Percentiles rank a stretch among this genome's conserved stretches.
Evolutionary conservation across 2,888 invertebrate genomes (phyloP).

Genomic region (Caradrina kadenii): DNA sequence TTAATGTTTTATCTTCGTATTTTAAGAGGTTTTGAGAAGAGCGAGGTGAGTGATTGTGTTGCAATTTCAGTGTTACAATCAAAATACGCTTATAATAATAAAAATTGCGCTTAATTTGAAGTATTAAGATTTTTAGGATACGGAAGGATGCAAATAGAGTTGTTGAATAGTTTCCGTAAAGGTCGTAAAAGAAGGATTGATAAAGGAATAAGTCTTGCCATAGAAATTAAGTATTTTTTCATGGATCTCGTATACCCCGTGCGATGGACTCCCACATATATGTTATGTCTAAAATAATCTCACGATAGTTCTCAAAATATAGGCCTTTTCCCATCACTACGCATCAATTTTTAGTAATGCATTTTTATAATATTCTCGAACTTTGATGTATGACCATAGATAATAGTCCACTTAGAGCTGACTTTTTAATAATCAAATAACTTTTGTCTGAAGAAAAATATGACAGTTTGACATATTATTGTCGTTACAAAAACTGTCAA

Average conservation of each 20-base stretch:
- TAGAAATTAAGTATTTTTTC: slow-evolving; percentile 62
- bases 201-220: slow-evolving; percentile 62
- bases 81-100: slow-evolving; percentile 11
- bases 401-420: neutral
- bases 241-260: slow-evolving; percentile 65
- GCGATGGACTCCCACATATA: slow-evolving; percentile 45
- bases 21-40: slow-evolving; percentile 4
- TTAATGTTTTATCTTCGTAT: neutral
- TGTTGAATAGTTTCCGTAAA: slow-evolving; percentile 4
- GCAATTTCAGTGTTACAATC: slow-evolving; percentile 3
- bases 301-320: slow-evolving; percentile 33
- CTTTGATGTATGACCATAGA: slow-evolving; percentile 14
- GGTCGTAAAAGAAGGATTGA: slow-evolving; percentile 19
- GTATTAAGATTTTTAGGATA: neutral
- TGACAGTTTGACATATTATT: too few relatives aligned
- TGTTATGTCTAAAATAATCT: slow-evolving; percentile 56
- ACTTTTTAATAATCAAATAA: too few relatives aligned
- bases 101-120: neutral
- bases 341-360: slow-evolving; percentile 1
- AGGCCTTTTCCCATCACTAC: slow-evolving; percentile 19
- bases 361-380: slow-evolving; percentile 30
- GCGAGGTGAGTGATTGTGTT: neutral
- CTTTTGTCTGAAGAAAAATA: too few relatives aligned
- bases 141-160: slow-evolving; percentile 40
- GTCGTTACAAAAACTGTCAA: too few relatives aligned